Conservation (phyloP, 2,797 vertebrate species). For the Pteropus rufus region DNA sequence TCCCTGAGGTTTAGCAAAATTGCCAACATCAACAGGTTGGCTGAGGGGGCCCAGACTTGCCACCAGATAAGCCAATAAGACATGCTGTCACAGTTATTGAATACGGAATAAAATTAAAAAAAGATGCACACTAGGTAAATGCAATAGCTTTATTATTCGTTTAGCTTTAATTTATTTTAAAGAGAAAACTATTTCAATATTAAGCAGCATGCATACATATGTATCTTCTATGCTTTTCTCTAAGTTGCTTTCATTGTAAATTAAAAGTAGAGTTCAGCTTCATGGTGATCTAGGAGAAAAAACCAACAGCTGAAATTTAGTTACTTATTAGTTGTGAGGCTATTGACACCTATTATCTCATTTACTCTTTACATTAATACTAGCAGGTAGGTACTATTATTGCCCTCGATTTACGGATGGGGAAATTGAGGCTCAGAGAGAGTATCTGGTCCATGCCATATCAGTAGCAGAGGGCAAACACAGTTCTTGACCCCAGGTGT, state of each 20-base stretch:
- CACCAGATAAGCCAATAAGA: constrained; percentile 83
- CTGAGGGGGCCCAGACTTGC: constrained; percentile 73
- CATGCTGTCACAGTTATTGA: constrained; percentile 85
- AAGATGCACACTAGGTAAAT: constrained; percentile 82
- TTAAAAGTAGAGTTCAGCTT: constrained; percentile 69
- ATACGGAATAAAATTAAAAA: constrained; percentile 86
- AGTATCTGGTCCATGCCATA: background rate
- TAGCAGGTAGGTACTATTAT: background rate
- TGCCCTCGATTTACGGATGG: background rate
- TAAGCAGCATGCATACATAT: constrained; percentile 82
- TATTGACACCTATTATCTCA: background rate
- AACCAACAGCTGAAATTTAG: background rate
- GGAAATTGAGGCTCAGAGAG: background rate
- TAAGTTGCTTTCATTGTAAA: constrained; percentile 76
- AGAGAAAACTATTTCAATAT: constrained; percentile 78
- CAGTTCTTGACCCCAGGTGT: background rate
- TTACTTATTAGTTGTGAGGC: background rate
- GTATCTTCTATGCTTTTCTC: constrained; percentile 78
- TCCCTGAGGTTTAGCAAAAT: constrained; percentile 82
- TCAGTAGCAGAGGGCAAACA: background rate
- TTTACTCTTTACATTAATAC: background rate
- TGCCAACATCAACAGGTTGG: constrained; percentile 79
- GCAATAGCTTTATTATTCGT: constrained; percentile 78
- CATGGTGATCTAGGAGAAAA: constrained; percentile 78
- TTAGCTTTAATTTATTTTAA: constrained; percentile 86